Conservation (phyloP, 2,797 vertebrate genomes). For the Notolabrus celidotus region DNA sequence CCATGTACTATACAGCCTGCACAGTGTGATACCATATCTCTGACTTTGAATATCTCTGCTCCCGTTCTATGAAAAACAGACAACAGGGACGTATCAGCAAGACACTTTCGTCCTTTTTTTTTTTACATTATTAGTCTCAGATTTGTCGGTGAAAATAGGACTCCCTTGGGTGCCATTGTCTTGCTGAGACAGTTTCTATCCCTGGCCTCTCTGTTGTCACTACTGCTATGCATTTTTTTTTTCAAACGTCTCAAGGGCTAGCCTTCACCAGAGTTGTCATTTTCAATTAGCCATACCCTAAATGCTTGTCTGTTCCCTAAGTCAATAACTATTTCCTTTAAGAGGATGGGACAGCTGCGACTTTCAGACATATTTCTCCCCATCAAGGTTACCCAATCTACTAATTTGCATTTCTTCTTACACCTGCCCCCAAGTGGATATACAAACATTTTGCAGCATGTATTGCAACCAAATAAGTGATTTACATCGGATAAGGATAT, state of each 20-base stretch:
- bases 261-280: slow-evolving; percentile 71
- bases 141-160: slow-evolving; percentile 64
- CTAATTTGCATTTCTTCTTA: slow-evolving; percentile 67
- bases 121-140: slow-evolving; percentile 65
- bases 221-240: slow-evolving; percentile 52
- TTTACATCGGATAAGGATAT: slow-evolving; percentile 63
- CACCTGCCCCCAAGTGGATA: slow-evolving; percentile 61
- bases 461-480: slow-evolving; percentile 64
- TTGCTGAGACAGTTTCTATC: slow-evolving; percentile 58
- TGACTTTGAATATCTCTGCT: slow-evolving; percentile 28
- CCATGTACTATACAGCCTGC: slow-evolving; percentile 6
- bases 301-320: slow-evolving; percentile 61
- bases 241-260: slow-evolving; percentile 58
- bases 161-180: slow-evolving; percentile 72
- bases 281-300: slow-evolving; percentile 80
- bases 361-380: slow-evolving; percentile 60
- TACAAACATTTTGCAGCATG: slow-evolving; percentile 59
- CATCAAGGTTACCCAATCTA: slow-evolving; percentile 57
- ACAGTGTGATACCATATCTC: slow-evolving; percentile 19
- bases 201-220: slow-evolving; percentile 48
- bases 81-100: slow-evolving; percentile 40
- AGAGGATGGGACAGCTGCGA: slow-evolving; percentile 64
- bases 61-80: slow-evolving; percentile 11
- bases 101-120: slow-evolving; percentile 64
- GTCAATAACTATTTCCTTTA: slow-evolving; percentile 77